phyloP scores from a whole-genome alignment of 1,140 invertebrate genomes.

The Ips typographus region DNA sequence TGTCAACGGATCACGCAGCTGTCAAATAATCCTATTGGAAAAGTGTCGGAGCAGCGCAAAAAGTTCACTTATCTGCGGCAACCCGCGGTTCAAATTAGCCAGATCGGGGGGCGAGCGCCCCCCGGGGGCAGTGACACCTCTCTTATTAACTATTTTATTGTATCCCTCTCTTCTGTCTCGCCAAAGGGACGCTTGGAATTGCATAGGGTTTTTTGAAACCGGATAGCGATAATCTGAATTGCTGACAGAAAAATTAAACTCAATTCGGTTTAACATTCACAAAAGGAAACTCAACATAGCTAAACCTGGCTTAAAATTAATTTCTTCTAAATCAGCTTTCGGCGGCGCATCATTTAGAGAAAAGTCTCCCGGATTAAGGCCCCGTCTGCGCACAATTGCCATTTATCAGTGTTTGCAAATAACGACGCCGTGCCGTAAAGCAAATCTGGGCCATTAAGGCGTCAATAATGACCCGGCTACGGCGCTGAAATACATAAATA shows the following conservation, averaged over 20 bases:
- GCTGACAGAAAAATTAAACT: no score
- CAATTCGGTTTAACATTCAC: no score
- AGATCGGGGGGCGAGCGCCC: conserved; percentile 46
- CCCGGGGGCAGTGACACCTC: conserved; percentile 50
- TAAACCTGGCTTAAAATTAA: not conserved
- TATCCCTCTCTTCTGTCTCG: conserved; percentile 33
- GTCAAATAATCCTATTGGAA: conserved; percentile 45
- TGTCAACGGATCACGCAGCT: conserved; percentile 29
- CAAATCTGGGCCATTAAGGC: conserved; percentile 52
- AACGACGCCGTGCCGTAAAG: conserved; percentile 47
- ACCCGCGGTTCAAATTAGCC: conserved; percentile 54
- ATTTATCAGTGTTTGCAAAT: conserved; percentile 53
- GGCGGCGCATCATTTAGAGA: conserved; percentile 8
- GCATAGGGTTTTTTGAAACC: not conserved
- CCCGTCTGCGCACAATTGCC: conserved; percentile 28
- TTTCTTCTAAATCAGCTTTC: conserved; percentile 1
- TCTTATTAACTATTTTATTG: conserved; percentile 53
- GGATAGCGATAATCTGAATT: no score
- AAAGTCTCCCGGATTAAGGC: conserved; percentile 4
- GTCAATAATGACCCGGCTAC: conserved; percentile 51
- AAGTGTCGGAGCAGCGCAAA: conserved; percentile 41
- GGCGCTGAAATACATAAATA: conserved; percentile 52
- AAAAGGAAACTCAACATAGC: no score
- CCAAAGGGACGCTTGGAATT: not conserved
- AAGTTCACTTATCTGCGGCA: conserved; percentile 49